These are phyloP conservation scores for Phrynocephalus forsythii DNA, from an alignment of 2,797 vertebrate species.

Conservation along the genomic window DNA sequence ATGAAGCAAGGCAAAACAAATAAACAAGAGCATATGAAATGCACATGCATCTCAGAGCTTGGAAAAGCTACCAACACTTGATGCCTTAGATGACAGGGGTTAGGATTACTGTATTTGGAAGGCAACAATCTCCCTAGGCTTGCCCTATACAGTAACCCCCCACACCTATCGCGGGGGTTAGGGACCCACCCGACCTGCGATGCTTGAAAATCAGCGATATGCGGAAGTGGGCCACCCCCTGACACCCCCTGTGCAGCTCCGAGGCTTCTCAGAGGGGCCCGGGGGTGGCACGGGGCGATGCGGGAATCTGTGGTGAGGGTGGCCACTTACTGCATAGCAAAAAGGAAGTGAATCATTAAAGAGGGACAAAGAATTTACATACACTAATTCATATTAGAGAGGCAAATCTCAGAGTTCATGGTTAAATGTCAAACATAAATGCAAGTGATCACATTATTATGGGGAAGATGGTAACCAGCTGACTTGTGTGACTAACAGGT, in stretches of 20 bases:
- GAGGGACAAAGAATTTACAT: not conserved
- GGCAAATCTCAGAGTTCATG: not conserved
- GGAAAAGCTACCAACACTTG: too few species aligned
- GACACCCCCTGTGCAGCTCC: too few species aligned
- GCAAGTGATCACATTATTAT: not conserved
- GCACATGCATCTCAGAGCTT: not conserved
- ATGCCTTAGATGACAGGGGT: not conserved
- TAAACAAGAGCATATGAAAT: not conserved
- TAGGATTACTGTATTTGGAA: not conserved
- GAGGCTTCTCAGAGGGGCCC: too few species aligned
- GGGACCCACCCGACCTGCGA: too few species aligned
- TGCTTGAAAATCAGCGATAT: too few species aligned
- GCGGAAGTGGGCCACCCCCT: too few species aligned
- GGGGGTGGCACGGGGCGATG: too few species aligned
- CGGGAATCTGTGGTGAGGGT: not conserved
- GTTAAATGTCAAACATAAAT: not conserved
- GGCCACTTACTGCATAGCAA: not conserved
- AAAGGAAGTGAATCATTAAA: not conserved
- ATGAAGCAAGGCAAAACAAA: slow-evolving; percentile 6
- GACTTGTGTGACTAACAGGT: not conserved
- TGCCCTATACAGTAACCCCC: too few species aligned
- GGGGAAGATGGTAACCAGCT: not conserved
- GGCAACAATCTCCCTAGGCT: not conserved
- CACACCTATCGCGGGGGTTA: too few species aligned
- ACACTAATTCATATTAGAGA: not conserved